A percentile compares a stretch with the other conserved stretches of the same genome.
phyloP scores from a whole-genome alignment of 2,888 invertebrate genomes.

The Halocaridina rubra region DNA sequence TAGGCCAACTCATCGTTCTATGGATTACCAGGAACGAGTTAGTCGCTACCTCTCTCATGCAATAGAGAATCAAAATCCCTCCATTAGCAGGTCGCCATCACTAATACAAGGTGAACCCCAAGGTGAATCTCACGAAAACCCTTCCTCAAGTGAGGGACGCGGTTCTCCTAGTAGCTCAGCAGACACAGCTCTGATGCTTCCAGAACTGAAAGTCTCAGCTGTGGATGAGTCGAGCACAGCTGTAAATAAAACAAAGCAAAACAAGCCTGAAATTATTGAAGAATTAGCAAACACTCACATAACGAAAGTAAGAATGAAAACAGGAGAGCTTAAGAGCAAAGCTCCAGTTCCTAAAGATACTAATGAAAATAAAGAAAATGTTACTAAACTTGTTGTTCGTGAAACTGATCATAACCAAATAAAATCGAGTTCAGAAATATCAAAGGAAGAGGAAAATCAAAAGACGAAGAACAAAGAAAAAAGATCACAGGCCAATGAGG shows the following conservation, averaged over 20 bases:
- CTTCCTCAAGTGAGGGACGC: neutral
- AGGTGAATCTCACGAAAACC: neutral
- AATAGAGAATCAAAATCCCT: constrained; percentile 23
- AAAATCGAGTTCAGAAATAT: no score
- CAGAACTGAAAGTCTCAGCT: neutral
- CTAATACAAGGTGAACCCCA: neutral
- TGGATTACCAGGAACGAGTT: constrained; percentile 58
- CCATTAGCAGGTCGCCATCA: constrained; percentile 26
- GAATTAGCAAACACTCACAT: neutral
- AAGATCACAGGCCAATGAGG: no score
- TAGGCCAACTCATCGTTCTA: constrained; percentile 37
- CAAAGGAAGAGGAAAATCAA: no score
- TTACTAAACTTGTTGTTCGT: no score
- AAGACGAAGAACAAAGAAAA: no score
- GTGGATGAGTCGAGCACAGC: neutral
- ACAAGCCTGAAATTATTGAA: no score
- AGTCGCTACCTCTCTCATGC: constrained; percentile 45
- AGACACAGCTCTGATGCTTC: neutral
- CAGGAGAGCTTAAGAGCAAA: neutral
- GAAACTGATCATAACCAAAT: no score
- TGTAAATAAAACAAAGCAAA: neutral
- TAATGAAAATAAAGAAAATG: neutral
- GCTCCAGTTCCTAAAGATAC: neutral
- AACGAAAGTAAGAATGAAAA: neutral
- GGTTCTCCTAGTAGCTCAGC: neutral